Base-by-base conservation (phyloP, 2,797 vertebrate genomes). In the Arremon aurantiirostris region DNA sequence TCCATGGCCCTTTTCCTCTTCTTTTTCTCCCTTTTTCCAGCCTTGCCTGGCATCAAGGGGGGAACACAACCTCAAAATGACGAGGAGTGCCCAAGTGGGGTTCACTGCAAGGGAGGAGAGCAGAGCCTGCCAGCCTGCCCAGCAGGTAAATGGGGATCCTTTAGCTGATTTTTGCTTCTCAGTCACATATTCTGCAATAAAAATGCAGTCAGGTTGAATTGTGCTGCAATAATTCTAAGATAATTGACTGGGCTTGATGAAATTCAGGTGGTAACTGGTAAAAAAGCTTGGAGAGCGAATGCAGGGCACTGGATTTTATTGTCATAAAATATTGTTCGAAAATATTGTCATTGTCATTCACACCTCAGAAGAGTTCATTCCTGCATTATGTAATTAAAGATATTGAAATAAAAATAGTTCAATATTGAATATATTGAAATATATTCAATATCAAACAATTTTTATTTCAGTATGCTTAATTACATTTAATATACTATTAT, bases 91-190 rank as follows among this genome's bases (percentile, higher is more conserved):
- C 80, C 4, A 35, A 39, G 46, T 13, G 96, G 96, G 47, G 69
- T 8, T 21, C 12, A 32, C 50, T 97, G 97, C 87, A 37, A 39
- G 8, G 24, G 71, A 89, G 42, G 70, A 42, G 64, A 82, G 4
- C 20, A 64, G 47, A 89, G 41, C 9, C 68, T 11, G 28, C 23
- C 76, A 1, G 0, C 20, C 7, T 97, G 97, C 35, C 97, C 97
- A 47, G 96, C 95, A 97, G 97, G 97, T 98, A 98, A 23, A n/a
- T 55, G 10, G 6, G 41, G 44, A 50, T 28, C 8, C 44, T 30
- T 66, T 41, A 7, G 6, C 12, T 41, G 6, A 1, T 34, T 53
- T 61, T 61, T 35, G 9, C 7, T 91, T 47, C 30, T 71, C 21
- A 12, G 7, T 8, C n/a, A 17, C 28, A 3, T 2, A 8, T 14